Conservation (phyloP, 2,888 invertebrate species). For the Polymixis lichenea region DNA sequence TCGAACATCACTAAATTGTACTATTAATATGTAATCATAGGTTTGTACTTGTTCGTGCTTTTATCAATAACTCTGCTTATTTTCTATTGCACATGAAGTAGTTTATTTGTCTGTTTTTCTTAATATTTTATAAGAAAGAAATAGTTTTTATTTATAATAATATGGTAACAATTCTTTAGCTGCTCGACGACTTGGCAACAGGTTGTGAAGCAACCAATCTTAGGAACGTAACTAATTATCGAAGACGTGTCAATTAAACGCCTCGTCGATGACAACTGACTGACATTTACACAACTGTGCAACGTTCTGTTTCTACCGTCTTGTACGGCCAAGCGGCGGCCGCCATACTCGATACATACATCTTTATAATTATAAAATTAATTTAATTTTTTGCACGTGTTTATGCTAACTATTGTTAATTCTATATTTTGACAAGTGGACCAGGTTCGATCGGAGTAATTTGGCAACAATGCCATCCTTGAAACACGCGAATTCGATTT, state of each 20-base stretch:
- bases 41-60: neutral
- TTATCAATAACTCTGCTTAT: neutral
- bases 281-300: slow-evolving; percentile 80
- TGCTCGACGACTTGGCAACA: neutral
- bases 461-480: slow-evolving; percentile 18
- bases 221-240: slow-evolving; percentile 37
- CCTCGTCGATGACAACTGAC: slow-evolving; percentile 68
- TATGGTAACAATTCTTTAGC: neutral
- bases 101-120: neutral
- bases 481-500: slow-evolving; percentile 14
- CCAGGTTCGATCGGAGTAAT: slow-evolving; percentile 5
- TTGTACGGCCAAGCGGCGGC: slow-evolving; percentile 2
- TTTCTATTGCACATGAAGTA: neutral
- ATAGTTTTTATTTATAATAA: no score
- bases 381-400: slow-evolving; percentile 14
- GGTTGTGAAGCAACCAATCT: slow-evolving; percentile 12
- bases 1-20: neutral
- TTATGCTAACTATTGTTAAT: slow-evolving; percentile 20
- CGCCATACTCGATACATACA: slow-evolving; percentile 20
- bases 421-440: slow-evolving; percentile 54
- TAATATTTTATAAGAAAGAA: neutral
- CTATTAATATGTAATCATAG: neutral
- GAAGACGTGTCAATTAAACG: slow-evolving; percentile 50
- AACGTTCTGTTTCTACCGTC: slow-evolving; percentile 25
- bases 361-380: slow-evolving; percentile 7